Conservation (phyloP, 2,113 vertebrate genomes). For the Takifugu flavidus region DNA sequence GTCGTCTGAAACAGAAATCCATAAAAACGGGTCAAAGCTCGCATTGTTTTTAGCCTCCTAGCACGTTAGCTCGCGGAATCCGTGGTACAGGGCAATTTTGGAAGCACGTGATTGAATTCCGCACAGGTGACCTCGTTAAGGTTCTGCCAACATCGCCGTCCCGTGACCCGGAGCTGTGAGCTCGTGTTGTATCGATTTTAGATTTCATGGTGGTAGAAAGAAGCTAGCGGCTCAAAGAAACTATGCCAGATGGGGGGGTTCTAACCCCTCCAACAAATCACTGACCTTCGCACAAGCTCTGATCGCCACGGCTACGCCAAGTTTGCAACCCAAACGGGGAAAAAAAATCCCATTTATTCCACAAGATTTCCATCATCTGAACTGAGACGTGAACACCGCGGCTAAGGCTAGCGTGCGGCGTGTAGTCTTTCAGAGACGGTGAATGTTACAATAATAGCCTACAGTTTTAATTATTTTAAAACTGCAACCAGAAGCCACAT, state of each 20-base stretch:
- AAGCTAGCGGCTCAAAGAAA: constrained; percentile 6
- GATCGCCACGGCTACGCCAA: too few species aligned
- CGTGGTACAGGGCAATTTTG: background rate
- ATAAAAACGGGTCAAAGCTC: too few species aligned
- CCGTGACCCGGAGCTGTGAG: background rate
- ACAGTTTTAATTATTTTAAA: constrained; percentile 38
- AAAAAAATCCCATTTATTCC: too few species aligned
- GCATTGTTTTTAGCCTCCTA: too few species aligned
- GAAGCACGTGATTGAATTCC: background rate
- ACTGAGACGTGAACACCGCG: too few species aligned
- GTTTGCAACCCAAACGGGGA: too few species aligned
- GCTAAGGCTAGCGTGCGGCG: too few species aligned
- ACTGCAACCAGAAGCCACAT: constrained; percentile 19
- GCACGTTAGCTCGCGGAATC: too few species aligned
- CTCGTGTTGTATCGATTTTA: constrained; percentile 53
- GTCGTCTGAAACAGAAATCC: too few species aligned
- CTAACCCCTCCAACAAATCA: background rate
- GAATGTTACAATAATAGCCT: constrained; percentile 28
- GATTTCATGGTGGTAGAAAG: constrained; percentile 33
- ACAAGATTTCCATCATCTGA: too few species aligned
- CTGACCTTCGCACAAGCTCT: background rate
- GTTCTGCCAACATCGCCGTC: too few species aligned
- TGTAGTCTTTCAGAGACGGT: background rate
- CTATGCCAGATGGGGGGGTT: constrained; percentile 8
- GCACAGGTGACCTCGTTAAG: too few species aligned